phyloP scores from a whole-genome alignment of 1,140 invertebrate genomes.

The Elysia chlorotica region DNA sequence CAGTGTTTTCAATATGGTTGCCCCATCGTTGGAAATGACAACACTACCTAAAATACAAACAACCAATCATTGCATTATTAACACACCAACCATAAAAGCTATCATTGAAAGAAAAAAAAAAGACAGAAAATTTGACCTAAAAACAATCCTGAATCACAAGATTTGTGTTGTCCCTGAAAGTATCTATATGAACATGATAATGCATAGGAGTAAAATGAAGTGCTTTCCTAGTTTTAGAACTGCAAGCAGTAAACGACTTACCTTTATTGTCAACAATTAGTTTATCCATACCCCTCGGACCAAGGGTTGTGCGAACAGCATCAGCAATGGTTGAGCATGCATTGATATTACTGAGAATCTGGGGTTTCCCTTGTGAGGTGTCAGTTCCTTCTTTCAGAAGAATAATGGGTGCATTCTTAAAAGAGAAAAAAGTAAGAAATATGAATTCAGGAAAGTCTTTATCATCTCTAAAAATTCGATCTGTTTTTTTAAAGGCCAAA shows the following conservation, averaged over 20 bases:
- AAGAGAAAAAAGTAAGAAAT: conserved; percentile 7
- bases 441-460: background rate
- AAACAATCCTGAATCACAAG: too few relatives aligned
- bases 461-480: background rate
- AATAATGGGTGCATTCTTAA: conserved; percentile 94
- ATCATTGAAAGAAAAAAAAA: conserved; percentile 2
- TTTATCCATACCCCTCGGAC: conserved; percentile 99
- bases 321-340: conserved; percentile 97
- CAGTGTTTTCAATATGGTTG: conserved; percentile 96
- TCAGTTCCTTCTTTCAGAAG: conserved; percentile 98
- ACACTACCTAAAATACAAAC: conserved; percentile 79
- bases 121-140: too few relatives aligned
- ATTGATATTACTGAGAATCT: conserved; percentile 98
- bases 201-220: too few relatives aligned
- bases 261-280: conserved; percentile 86
- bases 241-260: too few relatives aligned
- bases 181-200: too few relatives aligned
- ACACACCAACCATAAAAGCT: conserved; percentile 19
- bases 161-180: too few relatives aligned
- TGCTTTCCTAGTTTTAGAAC: too few relatives aligned
- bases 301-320: conserved; percentile 94
- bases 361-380: conserved; percentile 91
- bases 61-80: too few relatives aligned
- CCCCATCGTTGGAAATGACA: conserved; percentile 99
- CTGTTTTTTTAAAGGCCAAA: background rate